A percentile compares a stretch with the other conserved stretches of the same genome.
These are phyloP conservation scores for Drosophila birchii DNA, from an alignment of 2,888 invertebrate species.

Conservation along the genomic window DNA sequence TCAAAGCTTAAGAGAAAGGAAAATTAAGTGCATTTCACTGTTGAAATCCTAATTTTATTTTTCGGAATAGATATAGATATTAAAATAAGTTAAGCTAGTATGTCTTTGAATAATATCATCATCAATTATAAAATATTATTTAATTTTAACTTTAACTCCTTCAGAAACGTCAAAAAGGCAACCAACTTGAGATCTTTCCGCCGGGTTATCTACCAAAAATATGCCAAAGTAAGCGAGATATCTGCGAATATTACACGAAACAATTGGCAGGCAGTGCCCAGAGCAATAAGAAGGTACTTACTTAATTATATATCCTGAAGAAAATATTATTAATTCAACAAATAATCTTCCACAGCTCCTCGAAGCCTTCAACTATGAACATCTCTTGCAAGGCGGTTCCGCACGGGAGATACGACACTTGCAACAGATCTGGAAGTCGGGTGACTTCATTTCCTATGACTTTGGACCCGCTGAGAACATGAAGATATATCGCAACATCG, in stretches of 20 bases:
- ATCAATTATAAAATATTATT: background rate
- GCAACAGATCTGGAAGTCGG: slow-evolving; percentile 80
- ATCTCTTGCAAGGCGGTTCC: slow-evolving; percentile 78
- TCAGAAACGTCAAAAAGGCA: slow-evolving; percentile 57
- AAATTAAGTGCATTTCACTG: background rate
- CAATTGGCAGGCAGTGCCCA: slow-evolving; percentile 59
- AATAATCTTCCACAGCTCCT: slow-evolving; percentile 57
- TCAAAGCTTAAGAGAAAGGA: too few relatives aligned
- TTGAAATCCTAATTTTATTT: background rate
- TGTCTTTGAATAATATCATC: background rate
- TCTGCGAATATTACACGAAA: slow-evolving; percentile 62
- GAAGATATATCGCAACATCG: slow-evolving; percentile 65
- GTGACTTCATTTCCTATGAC: slow-evolving; percentile 81
- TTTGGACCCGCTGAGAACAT: slow-evolving; percentile 74
- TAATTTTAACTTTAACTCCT: background rate
- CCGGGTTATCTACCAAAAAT: slow-evolving; percentile 56
- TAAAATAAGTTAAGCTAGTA: background rate
- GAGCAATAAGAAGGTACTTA: slow-evolving; percentile 59
- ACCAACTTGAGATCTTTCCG: slow-evolving; percentile 59
- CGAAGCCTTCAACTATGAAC: slow-evolving; percentile 74
- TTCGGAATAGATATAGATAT: background rate
- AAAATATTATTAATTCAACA: background rate
- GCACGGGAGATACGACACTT: slow-evolving; percentile 74
- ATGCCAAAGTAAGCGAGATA: slow-evolving; percentile 55
- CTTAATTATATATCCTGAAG: background rate